Percentiles rank a stretch among this genome's conserved stretches.
phyloP scores from a whole-genome alignment of 2,888 invertebrate species.

The Argyra leucocephala region DNA sequence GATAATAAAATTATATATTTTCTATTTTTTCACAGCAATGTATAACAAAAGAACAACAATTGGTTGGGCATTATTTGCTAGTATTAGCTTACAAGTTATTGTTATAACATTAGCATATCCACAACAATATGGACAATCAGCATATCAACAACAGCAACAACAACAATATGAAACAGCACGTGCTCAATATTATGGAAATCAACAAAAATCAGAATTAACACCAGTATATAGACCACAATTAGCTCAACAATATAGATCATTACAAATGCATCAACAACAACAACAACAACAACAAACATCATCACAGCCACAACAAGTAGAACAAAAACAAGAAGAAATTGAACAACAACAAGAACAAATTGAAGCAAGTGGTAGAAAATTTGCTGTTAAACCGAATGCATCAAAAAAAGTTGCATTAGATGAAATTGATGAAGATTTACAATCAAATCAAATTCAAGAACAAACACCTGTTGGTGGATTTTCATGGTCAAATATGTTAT shows the following conservation, averaged over 20 bases:
- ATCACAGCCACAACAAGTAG: neutral
- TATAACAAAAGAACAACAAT: constrained; percentile 54
- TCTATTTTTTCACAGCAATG: constrained; percentile 44
- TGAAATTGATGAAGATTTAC: constrained; percentile 72
- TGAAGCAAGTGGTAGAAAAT: constrained; percentile 60
- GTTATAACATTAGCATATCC: constrained; percentile 62
- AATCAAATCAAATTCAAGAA: constrained; percentile 69
- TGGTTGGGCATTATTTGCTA: constrained; percentile 61
- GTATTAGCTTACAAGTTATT: constrained; percentile 57
- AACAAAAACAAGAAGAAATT: neutral
- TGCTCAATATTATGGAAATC: constrained; percentile 25
- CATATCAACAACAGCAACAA: constrained; percentile 20
- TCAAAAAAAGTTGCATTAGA: constrained; percentile 78
- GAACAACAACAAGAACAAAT: constrained; percentile 24
- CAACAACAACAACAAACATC: neutral
- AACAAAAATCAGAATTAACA: constrained; percentile 26
- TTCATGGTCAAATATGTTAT: constrained; percentile 80
- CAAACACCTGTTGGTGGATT: constrained; percentile 54
- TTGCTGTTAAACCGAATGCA: constrained; percentile 79
- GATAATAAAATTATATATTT: neutral
- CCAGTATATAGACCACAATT: constrained; percentile 33
- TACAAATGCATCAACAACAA: constrained; percentile 22
- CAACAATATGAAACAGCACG: constrained; percentile 20
- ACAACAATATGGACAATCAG: constrained; percentile 34
- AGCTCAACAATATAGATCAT: constrained; percentile 13